Evolutionary conservation across 2,888 invertebrate genomes (phyloP).

Genomic region (Apamea anceps): DNA sequence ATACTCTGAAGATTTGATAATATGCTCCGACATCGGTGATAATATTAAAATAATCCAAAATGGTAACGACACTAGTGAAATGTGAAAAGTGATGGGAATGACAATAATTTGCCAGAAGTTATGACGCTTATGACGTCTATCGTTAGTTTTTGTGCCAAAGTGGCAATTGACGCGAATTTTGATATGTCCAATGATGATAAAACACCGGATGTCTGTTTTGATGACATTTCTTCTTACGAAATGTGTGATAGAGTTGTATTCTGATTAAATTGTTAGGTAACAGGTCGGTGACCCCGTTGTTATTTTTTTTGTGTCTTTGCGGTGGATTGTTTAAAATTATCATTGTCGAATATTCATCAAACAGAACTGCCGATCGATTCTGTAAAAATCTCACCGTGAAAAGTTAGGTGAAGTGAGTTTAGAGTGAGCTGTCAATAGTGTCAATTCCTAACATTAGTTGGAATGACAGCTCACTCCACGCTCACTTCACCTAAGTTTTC

Average conservation of each 20-base stretch:
- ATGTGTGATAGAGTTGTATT: constrained; percentile 22
- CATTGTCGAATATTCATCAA: not conserved
- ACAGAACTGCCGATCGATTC: too few species aligned
- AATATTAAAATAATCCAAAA: constrained; percentile 59
- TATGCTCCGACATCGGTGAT: constrained; percentile 20
- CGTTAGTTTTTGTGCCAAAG: constrained; percentile 59
- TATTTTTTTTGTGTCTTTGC: not conserved
- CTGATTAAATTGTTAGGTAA: constrained; percentile 33
- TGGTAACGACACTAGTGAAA: constrained; percentile 57
- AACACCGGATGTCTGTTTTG: constrained; percentile 54
- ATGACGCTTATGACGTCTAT: constrained; percentile 50
- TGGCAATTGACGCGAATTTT: constrained; percentile 51
- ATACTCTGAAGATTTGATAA: constrained; percentile 31
- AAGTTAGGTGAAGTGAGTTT: too few species aligned
- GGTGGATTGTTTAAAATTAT: not conserved
- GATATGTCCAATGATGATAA: constrained; percentile 49
- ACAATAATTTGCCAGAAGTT: constrained; percentile 61
- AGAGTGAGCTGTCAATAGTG: too few species aligned
- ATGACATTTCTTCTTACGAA: constrained; percentile 42
- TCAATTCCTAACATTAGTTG: too few species aligned
- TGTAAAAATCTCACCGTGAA: too few species aligned
- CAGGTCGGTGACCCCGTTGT: constrained; percentile 37
- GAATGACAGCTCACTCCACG: too few species aligned
- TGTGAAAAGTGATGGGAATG: constrained; percentile 57
- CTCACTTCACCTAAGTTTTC: too few species aligned